Evolutionary conservation across 2,797 vertebrate genomes (phyloP).

Genomic region (Coranthus polyacanthus): DNA sequence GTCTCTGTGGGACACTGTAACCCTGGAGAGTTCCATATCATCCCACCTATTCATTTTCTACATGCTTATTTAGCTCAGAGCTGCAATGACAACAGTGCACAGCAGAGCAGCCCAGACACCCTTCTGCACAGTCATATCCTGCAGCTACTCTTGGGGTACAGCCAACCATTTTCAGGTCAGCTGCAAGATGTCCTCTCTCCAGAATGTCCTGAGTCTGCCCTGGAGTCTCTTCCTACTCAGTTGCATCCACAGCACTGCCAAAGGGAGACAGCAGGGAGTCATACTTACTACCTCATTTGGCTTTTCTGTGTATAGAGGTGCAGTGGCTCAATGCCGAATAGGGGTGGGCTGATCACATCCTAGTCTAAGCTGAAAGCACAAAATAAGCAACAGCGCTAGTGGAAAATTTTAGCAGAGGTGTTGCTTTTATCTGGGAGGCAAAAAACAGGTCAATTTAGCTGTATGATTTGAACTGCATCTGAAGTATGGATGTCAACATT

Average conservation of each 20-base stretch:
- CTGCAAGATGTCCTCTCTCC: constrained; percentile 35
- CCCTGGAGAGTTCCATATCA: not conserved
- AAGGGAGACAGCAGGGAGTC: constrained; percentile 18
- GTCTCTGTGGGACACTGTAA: constrained; percentile 12
- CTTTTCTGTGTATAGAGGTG: constrained; percentile 25
- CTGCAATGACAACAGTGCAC: constrained; percentile 13
- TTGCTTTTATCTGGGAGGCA: constrained; percentile 7
- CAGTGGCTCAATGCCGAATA: constrained; percentile 15
- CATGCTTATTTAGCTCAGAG: constrained; percentile 31
- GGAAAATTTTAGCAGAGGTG: not conserved
- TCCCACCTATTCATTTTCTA: not conserved
- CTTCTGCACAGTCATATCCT: constrained; percentile 28
- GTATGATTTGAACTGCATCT: too few species aligned
- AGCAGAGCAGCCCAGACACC: constrained; percentile 39
- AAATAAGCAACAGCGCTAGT: constrained; percentile 10
- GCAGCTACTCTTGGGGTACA: constrained; percentile 43
- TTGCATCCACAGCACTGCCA: constrained; percentile 19
- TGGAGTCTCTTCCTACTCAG: constrained; percentile 23
- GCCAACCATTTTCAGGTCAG: constrained; percentile 64
- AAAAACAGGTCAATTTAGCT: not conserved
- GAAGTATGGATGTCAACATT: too few species aligned
- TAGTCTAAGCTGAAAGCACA: constrained; percentile 6
- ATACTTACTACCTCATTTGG: constrained; percentile 44
- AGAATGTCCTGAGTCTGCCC: constrained; percentile 26
- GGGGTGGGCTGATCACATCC: constrained; percentile 10